Conservation (phyloP, 2,888 invertebrate species). For the Torymus tubicola region DNA sequence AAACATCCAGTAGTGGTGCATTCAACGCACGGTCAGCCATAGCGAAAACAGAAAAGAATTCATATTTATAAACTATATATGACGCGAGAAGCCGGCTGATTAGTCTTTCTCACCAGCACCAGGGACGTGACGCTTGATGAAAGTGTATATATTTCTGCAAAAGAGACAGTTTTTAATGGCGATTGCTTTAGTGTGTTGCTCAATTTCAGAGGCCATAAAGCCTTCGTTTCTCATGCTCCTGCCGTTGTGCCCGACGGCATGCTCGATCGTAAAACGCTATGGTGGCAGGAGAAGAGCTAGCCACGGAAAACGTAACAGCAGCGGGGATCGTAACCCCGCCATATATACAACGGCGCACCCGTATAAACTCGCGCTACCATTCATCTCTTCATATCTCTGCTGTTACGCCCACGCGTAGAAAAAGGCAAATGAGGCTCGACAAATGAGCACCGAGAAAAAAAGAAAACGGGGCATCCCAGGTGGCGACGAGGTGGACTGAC, state of each 20-base stretch:
- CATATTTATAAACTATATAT: conserved; percentile 26
- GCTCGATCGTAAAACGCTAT: conserved; percentile 29
- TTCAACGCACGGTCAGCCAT: too few relatives aligned
- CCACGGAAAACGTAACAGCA: background rate
- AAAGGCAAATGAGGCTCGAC: background rate
- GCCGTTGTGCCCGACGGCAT: conserved; percentile 15
- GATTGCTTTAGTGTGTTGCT: conserved; percentile 48
- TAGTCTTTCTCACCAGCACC: background rate
- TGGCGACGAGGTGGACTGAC: background rate
- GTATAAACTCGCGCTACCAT: background rate
- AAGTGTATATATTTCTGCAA: conserved; percentile 50
- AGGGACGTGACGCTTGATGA: conserved; percentile 19
- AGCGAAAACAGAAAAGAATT: conserved; percentile 7
- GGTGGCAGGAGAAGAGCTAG: background rate
- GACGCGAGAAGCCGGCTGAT: conserved; percentile 28
- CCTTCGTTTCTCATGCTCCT: conserved; percentile 38
- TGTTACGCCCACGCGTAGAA: background rate
- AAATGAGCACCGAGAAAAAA: conserved; percentile 8
- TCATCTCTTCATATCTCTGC: too few relatives aligned
- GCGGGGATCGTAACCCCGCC: conserved; percentile 5
- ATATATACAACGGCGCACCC: background rate
- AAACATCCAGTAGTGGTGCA: too few relatives aligned
- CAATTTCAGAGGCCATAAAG: conserved; percentile 53
- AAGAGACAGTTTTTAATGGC: conserved; percentile 54
- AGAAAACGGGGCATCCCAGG: conserved; percentile 2